A percentile compares a stretch with the other conserved stretches of the same genome.
Evolutionary conservation across 1,140 invertebrate genomes (phyloP).

Genomic region (Drosophila virilis): DNA sequence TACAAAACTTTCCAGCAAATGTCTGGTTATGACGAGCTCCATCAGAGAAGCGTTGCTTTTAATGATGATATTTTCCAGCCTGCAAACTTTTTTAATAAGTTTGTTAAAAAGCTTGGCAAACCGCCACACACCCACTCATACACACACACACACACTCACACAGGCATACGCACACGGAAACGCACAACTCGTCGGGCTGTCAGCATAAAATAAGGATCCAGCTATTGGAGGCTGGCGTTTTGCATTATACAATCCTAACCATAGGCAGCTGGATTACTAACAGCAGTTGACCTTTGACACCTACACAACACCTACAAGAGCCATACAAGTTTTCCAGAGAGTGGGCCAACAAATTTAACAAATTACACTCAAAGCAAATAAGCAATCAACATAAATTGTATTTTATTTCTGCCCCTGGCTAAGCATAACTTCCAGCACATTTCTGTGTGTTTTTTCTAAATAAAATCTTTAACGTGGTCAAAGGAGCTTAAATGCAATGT

Average conservation of each 20-base stretch:
- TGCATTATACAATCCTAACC: slow-evolving; percentile 53
- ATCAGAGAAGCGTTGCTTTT: slow-evolving; percentile 54
- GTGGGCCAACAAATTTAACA: slow-evolving; percentile 61
- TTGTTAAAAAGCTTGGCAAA: slow-evolving; percentile 66
- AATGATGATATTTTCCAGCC: slow-evolving; percentile 74
- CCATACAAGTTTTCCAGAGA: slow-evolving; percentile 8
- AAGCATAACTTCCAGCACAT: slow-evolving; percentile 43
- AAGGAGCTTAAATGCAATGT: slow-evolving; percentile 17
- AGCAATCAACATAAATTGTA: slow-evolving; percentile 76
- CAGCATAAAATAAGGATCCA: slow-evolving; percentile 37
- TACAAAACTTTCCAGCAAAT: slow-evolving; percentile 40
- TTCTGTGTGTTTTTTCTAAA: slow-evolving; percentile 31
- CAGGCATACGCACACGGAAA: slow-evolving; percentile 6
- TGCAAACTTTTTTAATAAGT: slow-evolving; percentile 79
- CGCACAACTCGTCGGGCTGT: slow-evolving; percentile 37
- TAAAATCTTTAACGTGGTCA: slow-evolving; percentile 13
- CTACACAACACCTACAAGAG: slow-evolving; percentile 64
- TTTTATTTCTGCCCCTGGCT: slow-evolving; percentile 56
- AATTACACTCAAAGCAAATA: slow-evolving; percentile 79
- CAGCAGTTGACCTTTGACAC: slow-evolving; percentile 72
- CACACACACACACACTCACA: not conserved
- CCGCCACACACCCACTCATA: slow-evolving; percentile 21
- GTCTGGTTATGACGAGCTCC: slow-evolving; percentile 64
- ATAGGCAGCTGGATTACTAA: slow-evolving; percentile 37
- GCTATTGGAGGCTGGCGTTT: slow-evolving; percentile 58